Evolutionary conservation across 2,113 vertebrate species (phyloP), one percentile per base, ranked within the genome.

Genomic region (Chloropsis cyanopogon): DNA sequence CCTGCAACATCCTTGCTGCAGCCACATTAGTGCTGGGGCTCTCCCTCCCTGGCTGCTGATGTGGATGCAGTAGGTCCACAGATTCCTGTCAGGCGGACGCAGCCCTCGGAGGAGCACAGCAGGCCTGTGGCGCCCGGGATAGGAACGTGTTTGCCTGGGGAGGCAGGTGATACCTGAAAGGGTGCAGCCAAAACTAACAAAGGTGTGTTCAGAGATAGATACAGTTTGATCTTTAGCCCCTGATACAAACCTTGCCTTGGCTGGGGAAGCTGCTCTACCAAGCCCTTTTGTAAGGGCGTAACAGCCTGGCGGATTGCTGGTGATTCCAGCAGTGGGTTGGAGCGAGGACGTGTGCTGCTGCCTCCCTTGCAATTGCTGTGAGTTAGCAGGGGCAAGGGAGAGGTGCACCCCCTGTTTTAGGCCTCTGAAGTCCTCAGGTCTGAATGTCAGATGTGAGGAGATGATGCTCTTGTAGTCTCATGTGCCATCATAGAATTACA

Each of bases 171-270:
- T 88, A 94, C 90, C 86, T 93, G 88, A 76, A 92, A 94, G 90
- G 86, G 95, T 69, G 80, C 93, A 95, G 94, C 94, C 94, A 96
- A 94, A 94, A 92, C 95, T 94, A 96, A 96, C 95, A 96, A 96
- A 97, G 95, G 96, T 68, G 95, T 95, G 95, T 93, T 94, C 79
- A 22, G 50, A 68, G 83, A 91, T 66, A 97, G 94, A 82, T 69
- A 89, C 22, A 47, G 41, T 69, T 86, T 95, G 93, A 94, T 94
- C 95, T 96, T 88, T 93, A 96, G 88, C 72, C 93, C 61, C 72
- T 86, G 93, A 88, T 86, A 73, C 66, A 71, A 81, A 68, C 70
- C 72, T 83, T 70, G 3, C 80, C 81, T 92, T 70, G 77, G 61
- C 54, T 88, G 76, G 22, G 47, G 86, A 94, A 79, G 85, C 88